A percentile compares a stretch with the other conserved stretches of the same genome.
Evolutionary conservation across 2,888 invertebrate species (phyloP).

Genomic region (Tetragonisca angustula): DNA sequence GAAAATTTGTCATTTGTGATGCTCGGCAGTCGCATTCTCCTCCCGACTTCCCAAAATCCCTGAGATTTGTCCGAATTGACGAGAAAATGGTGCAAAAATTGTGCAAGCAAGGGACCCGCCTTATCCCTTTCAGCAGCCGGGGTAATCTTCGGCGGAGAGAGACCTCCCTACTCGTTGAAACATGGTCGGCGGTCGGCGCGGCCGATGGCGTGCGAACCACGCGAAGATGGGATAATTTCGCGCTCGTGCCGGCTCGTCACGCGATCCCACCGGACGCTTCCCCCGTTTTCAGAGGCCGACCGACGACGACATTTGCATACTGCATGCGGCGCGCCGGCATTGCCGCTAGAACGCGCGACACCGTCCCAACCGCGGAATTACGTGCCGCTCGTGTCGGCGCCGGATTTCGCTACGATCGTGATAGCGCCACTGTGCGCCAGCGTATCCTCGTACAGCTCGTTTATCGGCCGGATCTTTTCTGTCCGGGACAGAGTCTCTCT

Average conservation of each 20-base stretch:
- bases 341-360: constrained; percentile 44
- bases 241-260: constrained; percentile 74
- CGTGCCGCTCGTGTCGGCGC: constrained; percentile 43
- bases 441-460: constrained; percentile 35
- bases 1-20: too few relatives aligned
- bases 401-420: constrained; percentile 50
- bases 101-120: neutral
- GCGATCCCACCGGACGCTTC: constrained; percentile 68
- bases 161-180: constrained; percentile 46
- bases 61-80: too few relatives aligned
- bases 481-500: constrained; percentile 1
- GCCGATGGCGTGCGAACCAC: constrained; percentile 60
- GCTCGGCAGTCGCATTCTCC: too few relatives aligned
- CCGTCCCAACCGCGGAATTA: constrained; percentile 15
- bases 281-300: constrained; percentile 39
- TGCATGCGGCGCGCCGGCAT: constrained; percentile 40
- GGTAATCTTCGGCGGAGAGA: constrained; percentile 34
- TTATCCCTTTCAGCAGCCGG: constrained; percentile 33
- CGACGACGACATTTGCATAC: constrained; percentile 66
- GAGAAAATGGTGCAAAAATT: neutral
- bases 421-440: constrained; percentile 21
- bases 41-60: neutral
- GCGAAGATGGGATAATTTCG: constrained; percentile 76
- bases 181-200: constrained; percentile 38
- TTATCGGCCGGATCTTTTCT: constrained; percentile 49